phyloP scores from a whole-genome alignment of 2,113 vertebrate genomes.

The Falco punctatus region DNA sequence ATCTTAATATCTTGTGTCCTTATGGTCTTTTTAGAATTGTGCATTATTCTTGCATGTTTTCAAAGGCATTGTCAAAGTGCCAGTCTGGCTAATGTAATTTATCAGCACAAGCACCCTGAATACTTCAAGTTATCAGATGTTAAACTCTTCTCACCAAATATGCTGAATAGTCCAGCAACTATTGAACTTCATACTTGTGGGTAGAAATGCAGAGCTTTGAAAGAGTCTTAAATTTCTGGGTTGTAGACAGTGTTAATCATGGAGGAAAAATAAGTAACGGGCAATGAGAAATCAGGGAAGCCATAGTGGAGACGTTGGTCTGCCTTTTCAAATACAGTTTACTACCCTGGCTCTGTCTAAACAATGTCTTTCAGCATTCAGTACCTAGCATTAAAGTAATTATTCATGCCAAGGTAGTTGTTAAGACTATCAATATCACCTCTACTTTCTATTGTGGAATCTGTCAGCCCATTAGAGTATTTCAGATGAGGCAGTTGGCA shows the following conservation, averaged over 20 bases:
- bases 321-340: background rate
- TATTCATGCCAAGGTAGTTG: background rate
- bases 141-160: background rate
- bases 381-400: background rate
- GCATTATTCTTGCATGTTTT: background rate
- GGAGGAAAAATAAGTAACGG: background rate
- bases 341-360: background rate
- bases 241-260: background rate
- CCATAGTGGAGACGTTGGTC: background rate
- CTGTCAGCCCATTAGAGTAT: background rate
- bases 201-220: background rate
- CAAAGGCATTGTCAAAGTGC: background rate
- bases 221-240: background rate
- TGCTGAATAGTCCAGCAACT: background rate
- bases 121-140: background rate
- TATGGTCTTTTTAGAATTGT: background rate
- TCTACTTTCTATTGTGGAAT: background rate
- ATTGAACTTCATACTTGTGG: background rate
- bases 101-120: background rate
- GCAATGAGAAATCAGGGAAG: background rate
- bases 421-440: background rate
- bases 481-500: background rate
- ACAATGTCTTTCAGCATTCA: background rate
- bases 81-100: background rate
- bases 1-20: background rate